phyloP scores from a whole-genome alignment of 2,888 invertebrate genomes.

The Argyresthia goedartella region DNA sequence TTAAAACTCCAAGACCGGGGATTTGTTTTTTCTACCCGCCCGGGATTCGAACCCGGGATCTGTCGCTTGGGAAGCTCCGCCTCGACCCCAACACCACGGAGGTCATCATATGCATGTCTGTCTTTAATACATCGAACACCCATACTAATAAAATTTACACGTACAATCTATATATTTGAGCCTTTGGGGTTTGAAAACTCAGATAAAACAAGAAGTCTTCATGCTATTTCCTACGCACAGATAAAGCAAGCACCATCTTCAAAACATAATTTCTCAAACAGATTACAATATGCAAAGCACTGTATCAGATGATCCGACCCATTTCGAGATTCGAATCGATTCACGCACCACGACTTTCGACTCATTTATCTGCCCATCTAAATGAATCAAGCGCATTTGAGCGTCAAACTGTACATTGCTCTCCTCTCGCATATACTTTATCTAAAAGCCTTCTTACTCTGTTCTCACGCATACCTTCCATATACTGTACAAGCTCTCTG shows the following conservation, averaged over 20 bases:
- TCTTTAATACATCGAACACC: too few species aligned
- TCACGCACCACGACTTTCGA: conserved; percentile 7
- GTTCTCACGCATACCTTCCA: background rate
- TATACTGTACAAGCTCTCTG: background rate
- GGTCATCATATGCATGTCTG: too few species aligned
- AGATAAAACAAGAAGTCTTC: background rate
- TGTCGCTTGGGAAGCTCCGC: too few species aligned
- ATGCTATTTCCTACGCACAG: background rate
- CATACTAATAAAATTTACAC: too few species aligned
- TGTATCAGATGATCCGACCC: conserved; percentile 3
- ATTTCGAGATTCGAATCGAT: conserved; percentile 10
- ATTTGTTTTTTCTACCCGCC: too few species aligned
- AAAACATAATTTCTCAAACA: background rate
- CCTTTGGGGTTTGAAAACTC: background rate
- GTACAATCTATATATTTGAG: too few species aligned
- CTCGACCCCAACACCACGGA: too few species aligned
- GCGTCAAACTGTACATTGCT: conserved; percentile 25
- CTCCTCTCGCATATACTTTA: conserved; percentile 8
- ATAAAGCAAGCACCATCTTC: background rate
- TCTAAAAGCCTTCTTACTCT: background rate
- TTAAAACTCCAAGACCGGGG: too few species aligned
- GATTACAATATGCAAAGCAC: background rate
- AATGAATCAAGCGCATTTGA: conserved; percentile 34
- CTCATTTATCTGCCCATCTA: conserved; percentile 18
- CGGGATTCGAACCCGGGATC: too few species aligned